Evolutionary conservation across 2,797 vertebrate species (phyloP), one percentile per base, ranked within the genome.

Genomic region (Agapornis canus): DNA sequence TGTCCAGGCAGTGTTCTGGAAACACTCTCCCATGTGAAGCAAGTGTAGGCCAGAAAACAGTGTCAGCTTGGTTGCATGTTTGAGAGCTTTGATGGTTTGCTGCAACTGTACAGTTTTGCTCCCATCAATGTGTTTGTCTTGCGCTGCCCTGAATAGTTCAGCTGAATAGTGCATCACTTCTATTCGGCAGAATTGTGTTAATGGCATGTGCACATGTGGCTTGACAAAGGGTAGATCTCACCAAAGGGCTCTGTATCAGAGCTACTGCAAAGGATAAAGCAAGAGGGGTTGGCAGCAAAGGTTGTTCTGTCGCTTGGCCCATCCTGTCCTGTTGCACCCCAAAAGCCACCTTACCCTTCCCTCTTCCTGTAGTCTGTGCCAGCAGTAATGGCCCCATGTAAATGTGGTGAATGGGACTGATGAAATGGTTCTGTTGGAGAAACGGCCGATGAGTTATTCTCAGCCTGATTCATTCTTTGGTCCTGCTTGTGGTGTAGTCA

Each of bases 141-240:
- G 18, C 6, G 1, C 17, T 54, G 40, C 35, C 51, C 48, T 0
- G 1, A 31, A 9, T 20, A n/a, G 42, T 48, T 18, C 18, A 6
- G 1, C 40, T 61, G 13, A 1, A 3, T 11, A 32, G 40, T 7
- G 13, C 15, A 32, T 48, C 45, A 4, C 37, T 42, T 85, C 31
- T 68, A 13, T 77, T 43, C 59, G 73, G 40, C 45, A 15, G 15
- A 51, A n/a, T 2, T 11, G 84, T 19, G 6, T 32, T 68, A 37
- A 11, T 32, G 35, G 16, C 17, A 4, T 8, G 13, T 39, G 10
- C 4, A 2, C 3, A 1, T 11, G n/a, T 29, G 63, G 31, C 40
- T 76, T 11, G 48, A 20, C 42, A 29, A 66, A 16, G 42, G 37
- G 9, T 61, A 26, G 29, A 66, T 43, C 43, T 66, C 27, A 25